Evolutionary conservation across 2,113 vertebrate species (phyloP), one percentile per base, ranked within the genome.

Genomic region (Tachycineta bicolor): DNA sequence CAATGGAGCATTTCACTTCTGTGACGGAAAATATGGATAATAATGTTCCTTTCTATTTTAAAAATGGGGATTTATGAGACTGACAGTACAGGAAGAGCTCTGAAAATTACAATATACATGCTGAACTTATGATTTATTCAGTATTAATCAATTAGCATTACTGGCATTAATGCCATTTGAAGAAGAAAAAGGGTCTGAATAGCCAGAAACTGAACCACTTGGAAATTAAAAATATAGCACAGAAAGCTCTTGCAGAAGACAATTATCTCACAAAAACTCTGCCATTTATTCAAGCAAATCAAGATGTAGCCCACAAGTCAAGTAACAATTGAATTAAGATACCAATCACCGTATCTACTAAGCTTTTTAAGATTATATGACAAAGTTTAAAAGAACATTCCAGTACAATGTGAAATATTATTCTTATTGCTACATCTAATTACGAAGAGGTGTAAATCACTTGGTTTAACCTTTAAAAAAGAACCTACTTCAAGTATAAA

Each of bases 271-370:
- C n/a, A 64, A 49, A 39, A 91, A 86, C 25, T 69, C 60, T 33
- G 46, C 9, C 56, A 78, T 92, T 96, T 73, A 80, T 93, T 93
- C 2, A 3, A 76, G 47, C 50, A 84, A 84, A 91, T 89, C 56
- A 93, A 90, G 93, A 88, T 86, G 50, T 64, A 93, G 71, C 52
- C 76, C 67, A 60, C 60, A 88, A 93, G 71, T 93, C 71, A 93
- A 92, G 87, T 78, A 93, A 95, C 90, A 93, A 92, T 81, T 92
- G 93, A 92, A 93, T 94, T 93, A 87, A 87, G 93, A 91, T 93
- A 91, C 74, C 67, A 92, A 80, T 96, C 94, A 83, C 59, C 25
- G 13, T 56, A 87, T 59, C 69, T 84, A 92, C 94, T 96, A 96
- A 79, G 58, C 37, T 94, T 87, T 80, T 88, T 89, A 47, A 90